Evolutionary conservation across 2,797 vertebrate genomes (phyloP), one percentile per base, ranked within the genome.

Genomic region (Rallus crepitans): DNA sequence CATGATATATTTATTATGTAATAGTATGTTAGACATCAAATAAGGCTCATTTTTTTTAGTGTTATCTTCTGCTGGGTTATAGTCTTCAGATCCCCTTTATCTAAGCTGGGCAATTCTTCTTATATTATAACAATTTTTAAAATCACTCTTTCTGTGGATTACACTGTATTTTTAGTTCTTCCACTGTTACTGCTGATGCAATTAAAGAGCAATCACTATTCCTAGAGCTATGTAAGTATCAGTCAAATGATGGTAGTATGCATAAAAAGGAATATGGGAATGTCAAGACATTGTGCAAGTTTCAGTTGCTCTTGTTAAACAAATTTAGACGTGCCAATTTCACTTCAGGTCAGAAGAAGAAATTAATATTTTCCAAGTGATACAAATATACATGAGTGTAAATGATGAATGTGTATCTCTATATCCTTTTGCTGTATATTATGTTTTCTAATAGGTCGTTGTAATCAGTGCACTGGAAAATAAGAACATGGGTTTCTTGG

Each of bases 311-410:
- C 37, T 61, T 80, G 14, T 93, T 81, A 89, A 89, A 94, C 55
- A 94, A 94, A 94, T 78, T n/a, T 35, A 91, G 61, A n/a, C n/a
- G 37, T 80, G 48, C 39, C 95, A 85, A 84, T 91, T 94, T 85
- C 55, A 52, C 23, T 87, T 94, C 33, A 53, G 64, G 28, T 20
- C 37, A 48, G 9, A 90, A 83, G 9, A 90, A 83, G 50, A 68
- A 94, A 80, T 89, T 25, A 19, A 0, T 89, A 6, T 82, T 82
- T 94, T 80, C 33, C 20, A 60, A 59, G 50, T 52, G 13, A 24
- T 68, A 21, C 21, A 75, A 91, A 57, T 56, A 63, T 27, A 78
- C 63, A 48, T 72, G 33, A 33, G 12, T 76, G 47, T 72, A 76
- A 94, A 79, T n/a, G 25, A 11, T 53, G 12, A 30, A 89, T 47